Evolutionary conservation across 2,888 invertebrate genomes (phyloP), one percentile per base, ranked within the genome.

Genomic region (Calliscelio sp.): DNA sequence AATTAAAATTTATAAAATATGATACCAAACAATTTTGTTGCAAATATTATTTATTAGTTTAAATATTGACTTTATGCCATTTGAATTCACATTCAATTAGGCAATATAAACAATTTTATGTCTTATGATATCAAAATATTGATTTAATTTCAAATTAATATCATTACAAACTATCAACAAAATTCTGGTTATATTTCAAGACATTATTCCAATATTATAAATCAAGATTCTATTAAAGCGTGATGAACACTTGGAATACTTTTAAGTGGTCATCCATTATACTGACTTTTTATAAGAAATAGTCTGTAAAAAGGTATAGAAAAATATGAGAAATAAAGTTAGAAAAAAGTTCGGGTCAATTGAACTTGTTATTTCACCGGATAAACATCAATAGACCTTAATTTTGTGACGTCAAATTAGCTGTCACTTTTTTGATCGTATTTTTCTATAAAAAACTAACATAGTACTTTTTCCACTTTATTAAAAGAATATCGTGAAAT

Each of bases 341-440:
- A 14, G 46, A 35, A 46, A 71, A 57, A 71, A 57, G 57, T 57
- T 71, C 57, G 57, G 22, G 46, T 32, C 44, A 71, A 57, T 46
- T 32, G 46, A 59, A 57, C 57, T 44, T 46, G 57, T 22, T 57
- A 59, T 71, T 71, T 71, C 46, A 10, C 46, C 28, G 57, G 57
- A 71, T 59, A 71, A 71, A 71, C 71, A 71, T 35, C 46, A 59
- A 71, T 71, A 35, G 46, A 35, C 44, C 49, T 71, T 71, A 49
- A 59, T 59, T 59, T 49, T 24, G 49, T 32, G 8, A 18, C 57
- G 51, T 71, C 46, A 71, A 71, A 71, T 71, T 71, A 57, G 41
- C 25, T 38, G 51, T 35, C 49, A 14, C 38, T 51, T 51, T 59
- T 32, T 49, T 22, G 44, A 18, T 11, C 51, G 38, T 38, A 28